These are phyloP conservation scores for Agrochola lota DNA, from an alignment of 2,888 invertebrate genomes.

Conservation along the genomic window DNA sequence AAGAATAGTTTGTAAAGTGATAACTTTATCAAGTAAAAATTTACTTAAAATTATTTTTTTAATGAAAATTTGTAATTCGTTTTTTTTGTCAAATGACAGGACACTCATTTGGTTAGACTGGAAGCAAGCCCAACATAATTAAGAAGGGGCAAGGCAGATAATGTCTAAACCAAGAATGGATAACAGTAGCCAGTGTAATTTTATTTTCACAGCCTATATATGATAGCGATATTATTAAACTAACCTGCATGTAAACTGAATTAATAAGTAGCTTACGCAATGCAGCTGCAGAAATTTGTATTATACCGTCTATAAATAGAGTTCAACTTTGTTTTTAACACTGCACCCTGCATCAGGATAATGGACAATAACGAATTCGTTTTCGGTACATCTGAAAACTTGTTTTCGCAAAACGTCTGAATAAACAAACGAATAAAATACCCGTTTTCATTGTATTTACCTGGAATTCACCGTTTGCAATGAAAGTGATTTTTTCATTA, in stretches of 20 bases:
- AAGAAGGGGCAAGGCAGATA: neutral
- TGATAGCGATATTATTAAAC: neutral
- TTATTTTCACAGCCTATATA: neutral
- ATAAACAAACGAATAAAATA: conserved; percentile 50
- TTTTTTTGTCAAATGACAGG: too few relatives aligned
- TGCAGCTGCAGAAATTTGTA: neutral
- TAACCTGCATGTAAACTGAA: neutral
- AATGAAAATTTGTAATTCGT: too few relatives aligned
- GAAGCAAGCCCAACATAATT: neutral
- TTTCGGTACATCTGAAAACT: conserved; percentile 16
- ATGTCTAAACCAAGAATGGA: too few relatives aligned
- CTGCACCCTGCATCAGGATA: conserved; percentile 29
- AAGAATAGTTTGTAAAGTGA: too few relatives aligned
- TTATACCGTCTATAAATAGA: neutral
- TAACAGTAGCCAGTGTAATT: neutral
- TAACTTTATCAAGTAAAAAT: too few relatives aligned
- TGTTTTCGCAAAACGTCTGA: conserved; percentile 18
- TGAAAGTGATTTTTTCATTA: neutral
- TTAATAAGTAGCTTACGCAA: neutral
- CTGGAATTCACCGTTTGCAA: neutral
- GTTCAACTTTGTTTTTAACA: neutral
- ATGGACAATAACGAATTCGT: conserved; percentile 32
- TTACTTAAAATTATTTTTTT: too few relatives aligned
- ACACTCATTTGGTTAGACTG: neutral
- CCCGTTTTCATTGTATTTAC: conserved; percentile 2